Evolutionary conservation across 1,140 invertebrate species (phyloP).

Genomic region (Drosophila rufa): DNA sequence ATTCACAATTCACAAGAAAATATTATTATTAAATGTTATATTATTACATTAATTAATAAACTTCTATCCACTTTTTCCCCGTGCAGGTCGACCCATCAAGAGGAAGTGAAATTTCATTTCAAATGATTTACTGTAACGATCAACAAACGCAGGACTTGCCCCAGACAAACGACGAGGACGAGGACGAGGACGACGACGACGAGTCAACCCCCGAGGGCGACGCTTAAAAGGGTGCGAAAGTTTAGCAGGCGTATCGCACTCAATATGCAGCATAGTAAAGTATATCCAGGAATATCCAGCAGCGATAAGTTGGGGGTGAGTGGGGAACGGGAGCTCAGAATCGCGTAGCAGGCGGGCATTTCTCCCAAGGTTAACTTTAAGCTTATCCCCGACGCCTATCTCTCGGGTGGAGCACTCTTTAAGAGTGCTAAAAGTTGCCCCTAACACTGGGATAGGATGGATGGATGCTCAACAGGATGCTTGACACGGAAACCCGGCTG

Average conservation of each 20-base stretch:
- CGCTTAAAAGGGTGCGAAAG: slow-evolving; percentile 75
- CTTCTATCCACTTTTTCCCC: neutral
- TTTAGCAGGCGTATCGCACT: slow-evolving; percentile 62
- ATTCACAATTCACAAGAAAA: neutral
- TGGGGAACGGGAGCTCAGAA: slow-evolving; percentile 39
- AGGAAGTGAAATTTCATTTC: slow-evolving; percentile 75
- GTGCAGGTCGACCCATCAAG: slow-evolving; percentile 39
- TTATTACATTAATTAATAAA: neutral
- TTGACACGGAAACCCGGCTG: slow-evolving; percentile 60
- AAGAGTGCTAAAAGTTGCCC: slow-evolving; percentile 46
- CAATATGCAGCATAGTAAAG: slow-evolving; percentile 22
- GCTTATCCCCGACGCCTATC: slow-evolving; percentile 8
- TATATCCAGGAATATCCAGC: slow-evolving; percentile 19
- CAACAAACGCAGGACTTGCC: slow-evolving; percentile 68
- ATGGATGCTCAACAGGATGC: slow-evolving; percentile 59
- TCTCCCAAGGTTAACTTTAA: slow-evolving; percentile 51
- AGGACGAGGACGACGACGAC: slow-evolving; percentile 8
- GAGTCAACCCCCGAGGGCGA: slow-evolving; percentile 49
- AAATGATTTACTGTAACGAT: slow-evolving; percentile 82
- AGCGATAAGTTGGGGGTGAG: slow-evolving; percentile 48
- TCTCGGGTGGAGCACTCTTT: slow-evolving; percentile 16
- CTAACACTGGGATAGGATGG: slow-evolving; percentile 32
- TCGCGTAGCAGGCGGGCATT: slow-evolving; percentile 26
- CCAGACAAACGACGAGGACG: slow-evolving; percentile 42
- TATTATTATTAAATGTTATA: neutral